Evolutionary conservation across 2,113 vertebrate genomes (phyloP).

Genomic region (Arenaria interpres): DNA sequence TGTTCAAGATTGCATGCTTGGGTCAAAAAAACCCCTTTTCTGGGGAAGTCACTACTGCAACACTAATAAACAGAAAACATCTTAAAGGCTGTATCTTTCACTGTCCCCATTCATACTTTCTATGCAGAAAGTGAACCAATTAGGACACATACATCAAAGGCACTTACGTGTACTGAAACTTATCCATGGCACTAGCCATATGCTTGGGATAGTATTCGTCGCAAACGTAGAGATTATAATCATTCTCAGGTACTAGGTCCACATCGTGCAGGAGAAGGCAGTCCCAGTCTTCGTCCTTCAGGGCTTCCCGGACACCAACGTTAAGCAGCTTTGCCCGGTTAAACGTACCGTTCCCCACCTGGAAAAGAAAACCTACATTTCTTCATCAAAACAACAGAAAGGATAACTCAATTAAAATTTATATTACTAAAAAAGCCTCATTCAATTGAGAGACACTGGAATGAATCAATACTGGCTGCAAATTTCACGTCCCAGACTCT

Average conservation of each 20-base stretch:
- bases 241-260: slow-evolving; percentile 76
- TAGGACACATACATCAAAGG: not conserved
- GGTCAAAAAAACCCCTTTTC: not conserved
- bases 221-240: slow-evolving; percentile 76
- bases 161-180: slow-evolving; percentile 72
- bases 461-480: not conserved
- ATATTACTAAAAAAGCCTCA: not conserved
- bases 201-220: slow-evolving; percentile 74
- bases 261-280: slow-evolving; percentile 77
- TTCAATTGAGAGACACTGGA: not conserved
- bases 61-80: not conserved
- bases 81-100: not conserved
- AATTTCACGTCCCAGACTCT: not conserved
- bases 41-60: not conserved
- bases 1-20: not conserved
- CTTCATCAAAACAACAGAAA: not conserved
- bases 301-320: slow-evolving; percentile 74
- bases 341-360: slow-evolving; percentile 72
- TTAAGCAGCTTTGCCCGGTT: slow-evolving; percentile 80
- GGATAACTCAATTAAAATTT: not conserved
- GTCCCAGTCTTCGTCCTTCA: slow-evolving; percentile 78
- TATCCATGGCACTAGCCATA: slow-evolving; percentile 75
- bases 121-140: not conserved
- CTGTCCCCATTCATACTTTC: not conserved
- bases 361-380: not conserved